Evolutionary conservation across 1,140 invertebrate genomes (phyloP).

Genomic region (Ctenoplectra terminalis): DNA sequence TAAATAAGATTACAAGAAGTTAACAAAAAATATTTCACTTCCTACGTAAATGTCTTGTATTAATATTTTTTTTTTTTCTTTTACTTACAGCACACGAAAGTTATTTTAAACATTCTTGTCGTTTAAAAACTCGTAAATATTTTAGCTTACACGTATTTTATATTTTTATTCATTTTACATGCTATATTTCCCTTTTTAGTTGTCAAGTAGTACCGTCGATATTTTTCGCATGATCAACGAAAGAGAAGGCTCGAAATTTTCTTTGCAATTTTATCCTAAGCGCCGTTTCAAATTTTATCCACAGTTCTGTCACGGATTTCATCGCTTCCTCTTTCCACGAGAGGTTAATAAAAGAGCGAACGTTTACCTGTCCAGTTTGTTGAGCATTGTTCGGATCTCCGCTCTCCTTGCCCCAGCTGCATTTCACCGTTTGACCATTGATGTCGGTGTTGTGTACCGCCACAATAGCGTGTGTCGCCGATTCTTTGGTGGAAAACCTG

Average conservation of each 20-base stretch:
- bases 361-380: slow-evolving; percentile 85
- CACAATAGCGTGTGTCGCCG: slow-evolving; percentile 98
- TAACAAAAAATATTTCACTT: too few species aligned
- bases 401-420: slow-evolving; percentile 99
- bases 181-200: background rate
- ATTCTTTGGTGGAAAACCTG: slow-evolving; percentile 98
- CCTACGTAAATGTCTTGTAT: too few species aligned
- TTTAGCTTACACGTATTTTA: background rate
- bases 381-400: slow-evolving; percentile 93
- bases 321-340: background rate
- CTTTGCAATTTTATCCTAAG: background rate
- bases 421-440: slow-evolving; percentile 97
- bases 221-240: background rate
- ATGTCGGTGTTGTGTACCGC: slow-evolving; percentile 98
- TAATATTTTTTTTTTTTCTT: too few species aligned
- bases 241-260: background rate
- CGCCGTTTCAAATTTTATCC: background rate
- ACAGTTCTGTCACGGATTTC: background rate
- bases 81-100: too few species aligned
- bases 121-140: too few species aligned
- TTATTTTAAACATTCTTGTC: too few species aligned
- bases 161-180: background rate
- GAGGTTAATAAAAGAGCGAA: slow-evolving; percentile 47
- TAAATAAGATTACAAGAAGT: too few species aligned
- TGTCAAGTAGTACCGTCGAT: background rate